Evolutionary conservation across 2,113 vertebrate species (phyloP), one percentile per base, ranked within the genome.

Genomic region (Mastomys natalensis): DNA sequence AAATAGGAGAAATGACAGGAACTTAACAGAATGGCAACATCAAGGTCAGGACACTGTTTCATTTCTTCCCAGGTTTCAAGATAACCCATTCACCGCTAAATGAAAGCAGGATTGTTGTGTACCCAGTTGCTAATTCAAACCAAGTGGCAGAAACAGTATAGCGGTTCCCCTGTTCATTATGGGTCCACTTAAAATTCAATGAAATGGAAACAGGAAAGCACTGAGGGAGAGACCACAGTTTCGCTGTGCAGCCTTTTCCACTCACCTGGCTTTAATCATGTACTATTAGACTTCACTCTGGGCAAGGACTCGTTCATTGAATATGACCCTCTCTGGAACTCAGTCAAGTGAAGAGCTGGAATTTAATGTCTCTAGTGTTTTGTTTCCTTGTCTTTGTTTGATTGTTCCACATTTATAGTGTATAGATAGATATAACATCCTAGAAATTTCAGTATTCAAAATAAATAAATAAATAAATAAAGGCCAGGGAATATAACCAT

Each of bases 171-270:
- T 43, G 78, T 96, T 96, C 86, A 91, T 93, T 97, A 86, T 62
- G 86, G 97, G 85, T 40, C 26, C 87, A 96, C 93, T 97, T 98
- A 96, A 97, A 92, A 95, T 96, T 96, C 85, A 96, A 93, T 95
- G 95, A 94, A 97, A 96, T 90, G n/a, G 94, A 95, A 96, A 96
- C 81, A 97, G 85, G 89, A 95, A 95, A 96, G 92, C 24, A 73
- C 31, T 90, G 70, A 90, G 90, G 51, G 72, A 90, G n/a, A 96
- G 76, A 93, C 93, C 76, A 88, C 70, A 88, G 70, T 37, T 95
- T 93, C 40, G 87, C 78, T 85, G 1, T 0, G 12, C 91, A 92
- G 93, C 84, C 93, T 95, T 96, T 90, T 94, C 95, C 91, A 95
- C 84, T 95, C 95, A 95, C 93, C 87, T 96, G 92, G 58, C 53